Evolutionary conservation across 1,140 invertebrate genomes (phyloP).

Genomic region (Rhopalosiphum maidis): DNA sequence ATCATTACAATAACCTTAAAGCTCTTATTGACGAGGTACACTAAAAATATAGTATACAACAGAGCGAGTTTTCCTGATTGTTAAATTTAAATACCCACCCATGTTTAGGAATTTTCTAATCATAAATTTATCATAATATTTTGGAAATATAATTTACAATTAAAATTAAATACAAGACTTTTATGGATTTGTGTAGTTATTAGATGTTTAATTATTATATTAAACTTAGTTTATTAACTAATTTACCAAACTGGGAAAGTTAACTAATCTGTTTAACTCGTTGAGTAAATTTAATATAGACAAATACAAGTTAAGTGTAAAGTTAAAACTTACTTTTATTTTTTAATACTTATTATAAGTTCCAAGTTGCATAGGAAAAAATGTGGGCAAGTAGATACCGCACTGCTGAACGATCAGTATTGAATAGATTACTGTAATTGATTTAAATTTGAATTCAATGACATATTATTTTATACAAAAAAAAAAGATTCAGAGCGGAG

Average conservation of each 20-base stretch:
- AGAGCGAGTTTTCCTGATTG: background rate
- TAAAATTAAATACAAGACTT: background rate
- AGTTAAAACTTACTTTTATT: background rate
- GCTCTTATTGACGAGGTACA: background rate
- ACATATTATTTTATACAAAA: too few relatives aligned
- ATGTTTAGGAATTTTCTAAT: too few relatives aligned
- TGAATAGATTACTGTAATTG: too few relatives aligned
- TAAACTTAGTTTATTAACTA: background rate
- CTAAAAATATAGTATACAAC: background rate
- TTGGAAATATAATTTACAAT: background rate
- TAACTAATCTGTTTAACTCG: background rate
- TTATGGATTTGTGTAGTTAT: background rate
- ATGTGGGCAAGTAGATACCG: too few relatives aligned
- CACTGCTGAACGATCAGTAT: too few relatives aligned
- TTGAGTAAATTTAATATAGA: background rate
- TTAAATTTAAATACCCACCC: too few relatives aligned
- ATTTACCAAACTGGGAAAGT: background rate
- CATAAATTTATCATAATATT: background rate
- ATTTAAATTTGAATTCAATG: too few relatives aligned
- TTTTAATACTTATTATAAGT: too few relatives aligned
- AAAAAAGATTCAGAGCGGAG: too few relatives aligned
- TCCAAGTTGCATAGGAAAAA: too few relatives aligned
- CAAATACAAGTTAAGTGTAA: background rate
- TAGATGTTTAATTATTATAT: background rate
- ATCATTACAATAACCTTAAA: background rate